These are phyloP conservation scores for Atethmia centrago DNA, from an alignment of 2,888 invertebrate species.

Conservation along the genomic window DNA sequence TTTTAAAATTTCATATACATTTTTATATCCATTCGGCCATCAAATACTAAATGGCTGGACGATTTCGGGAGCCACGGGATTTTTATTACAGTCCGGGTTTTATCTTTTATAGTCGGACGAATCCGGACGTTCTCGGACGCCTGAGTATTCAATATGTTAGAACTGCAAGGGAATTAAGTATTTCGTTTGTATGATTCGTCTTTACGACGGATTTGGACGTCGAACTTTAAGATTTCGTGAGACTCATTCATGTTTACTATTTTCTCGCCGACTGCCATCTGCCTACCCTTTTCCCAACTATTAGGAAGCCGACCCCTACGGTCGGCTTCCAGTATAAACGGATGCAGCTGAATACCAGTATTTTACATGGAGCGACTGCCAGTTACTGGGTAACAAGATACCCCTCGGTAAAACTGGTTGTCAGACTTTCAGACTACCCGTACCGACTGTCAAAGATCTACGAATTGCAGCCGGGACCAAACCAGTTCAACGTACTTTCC, in stretches of 20 bases:
- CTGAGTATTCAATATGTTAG: slow-evolving; percentile 48
- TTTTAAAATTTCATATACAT: slow-evolving; percentile 37
- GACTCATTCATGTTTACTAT: not conserved
- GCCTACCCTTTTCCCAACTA: not conserved
- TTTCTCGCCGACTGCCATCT: not conserved
- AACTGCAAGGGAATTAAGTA: slow-evolving; percentile 37
- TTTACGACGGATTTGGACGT: slow-evolving; percentile 14
- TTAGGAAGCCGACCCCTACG: no score
- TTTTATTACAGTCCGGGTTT: slow-evolving; percentile 51
- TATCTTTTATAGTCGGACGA: slow-evolving; percentile 43
- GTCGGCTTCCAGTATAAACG: not conserved
- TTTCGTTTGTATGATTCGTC: slow-evolving; percentile 21
- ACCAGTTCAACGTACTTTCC: not conserved
- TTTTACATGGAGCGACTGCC: not conserved
- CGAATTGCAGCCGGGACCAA: not conserved
- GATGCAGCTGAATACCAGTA: not conserved
- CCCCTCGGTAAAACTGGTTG: not conserved
- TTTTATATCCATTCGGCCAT: slow-evolving; percentile 35
- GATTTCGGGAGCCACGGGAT: slow-evolving; percentile 42
- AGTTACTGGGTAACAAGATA: not conserved
- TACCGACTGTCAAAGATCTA: not conserved
- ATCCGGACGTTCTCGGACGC: slow-evolving; percentile 28
- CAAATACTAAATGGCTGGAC: slow-evolving; percentile 49
- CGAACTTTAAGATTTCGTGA: not conserved
- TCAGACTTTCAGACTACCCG: not conserved